phyloP scores from a whole-genome alignment of 2,797 vertebrate genomes.

The Corythornis leucogaster region DNA sequence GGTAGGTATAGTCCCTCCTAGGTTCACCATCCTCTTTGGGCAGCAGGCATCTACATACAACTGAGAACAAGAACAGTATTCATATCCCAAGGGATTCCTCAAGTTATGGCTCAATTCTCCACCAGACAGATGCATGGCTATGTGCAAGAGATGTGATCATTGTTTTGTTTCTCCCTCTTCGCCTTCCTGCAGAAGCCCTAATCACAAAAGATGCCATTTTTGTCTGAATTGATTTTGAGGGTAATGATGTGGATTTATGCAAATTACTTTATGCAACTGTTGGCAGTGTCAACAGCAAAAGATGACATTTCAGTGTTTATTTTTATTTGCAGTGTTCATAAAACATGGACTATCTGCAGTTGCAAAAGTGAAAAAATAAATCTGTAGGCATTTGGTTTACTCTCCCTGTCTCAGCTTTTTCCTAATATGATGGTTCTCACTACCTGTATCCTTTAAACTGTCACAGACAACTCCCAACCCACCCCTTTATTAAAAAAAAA shows the following conservation, averaged over 20 bases:
- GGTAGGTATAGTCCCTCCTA: not conserved
- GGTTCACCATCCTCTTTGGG: not conserved
- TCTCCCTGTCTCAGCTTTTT: not conserved
- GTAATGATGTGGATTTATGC: not conserved
- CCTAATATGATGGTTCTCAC: not conserved
- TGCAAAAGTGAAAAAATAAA: not conserved
- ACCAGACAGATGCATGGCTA: not conserved
- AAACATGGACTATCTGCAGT: not conserved
- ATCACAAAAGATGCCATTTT: not conserved
- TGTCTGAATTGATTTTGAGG: not conserved
- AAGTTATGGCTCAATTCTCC: not conserved
- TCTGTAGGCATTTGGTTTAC: not conserved
- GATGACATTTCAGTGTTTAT: not conserved
- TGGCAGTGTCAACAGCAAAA: not conserved
- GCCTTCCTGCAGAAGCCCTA: not conserved
- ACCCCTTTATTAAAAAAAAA: not conserved
- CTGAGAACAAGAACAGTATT: not conserved
- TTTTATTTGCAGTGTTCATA: not conserved
- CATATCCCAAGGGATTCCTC: not conserved
- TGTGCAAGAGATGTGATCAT: not conserved
- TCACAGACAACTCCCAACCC: not conserved
- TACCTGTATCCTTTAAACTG: not conserved
- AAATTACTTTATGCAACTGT: not conserved
- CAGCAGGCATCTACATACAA: rapidly evolving
- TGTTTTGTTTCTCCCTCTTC: not conserved